A percentile compares a stretch with the other conserved stretches of the same genome.
Conservation (phyloP, 2,888 invertebrate genomes). For the Acleris laterana region DNA sequence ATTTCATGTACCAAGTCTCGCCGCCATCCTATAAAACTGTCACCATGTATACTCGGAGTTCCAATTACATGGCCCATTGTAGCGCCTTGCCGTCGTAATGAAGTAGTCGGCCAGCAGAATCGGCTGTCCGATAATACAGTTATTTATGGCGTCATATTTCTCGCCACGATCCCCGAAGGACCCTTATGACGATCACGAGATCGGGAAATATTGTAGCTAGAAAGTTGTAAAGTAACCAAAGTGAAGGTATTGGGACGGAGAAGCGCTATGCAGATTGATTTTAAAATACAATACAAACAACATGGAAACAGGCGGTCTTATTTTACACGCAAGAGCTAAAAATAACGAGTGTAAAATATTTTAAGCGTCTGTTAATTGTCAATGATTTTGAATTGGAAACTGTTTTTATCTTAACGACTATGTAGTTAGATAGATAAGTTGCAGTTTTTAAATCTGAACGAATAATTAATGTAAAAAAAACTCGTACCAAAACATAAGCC, state of each 20-base stretch:
- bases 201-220: constrained; percentile 29
- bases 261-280: background rate
- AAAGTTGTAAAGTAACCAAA: constrained; percentile 18
- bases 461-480: too few species aligned
- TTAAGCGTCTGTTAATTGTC: too few species aligned
- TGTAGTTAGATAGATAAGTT: too few species aligned
- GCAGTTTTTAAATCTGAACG: too few species aligned
- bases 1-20: background rate
- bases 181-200: constrained; percentile 55
- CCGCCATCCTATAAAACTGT: constrained; percentile 23
- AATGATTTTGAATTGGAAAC: too few species aligned
- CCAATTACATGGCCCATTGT: constrained; percentile 41
- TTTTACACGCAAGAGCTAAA: too few species aligned
- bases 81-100: constrained; percentile 43
- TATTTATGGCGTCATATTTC: constrained; percentile 70
- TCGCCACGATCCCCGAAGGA: constrained; percentile 56
- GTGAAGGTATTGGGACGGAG: constrained; percentile 6
- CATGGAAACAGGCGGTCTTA: too few species aligned
- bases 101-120: constrained; percentile 50
- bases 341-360: too few species aligned
- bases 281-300: too few species aligned
- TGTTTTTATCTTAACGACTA: too few species aligned
- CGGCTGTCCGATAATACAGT: constrained; percentile 63
- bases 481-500: too few species aligned
- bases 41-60: constrained; percentile 31